A percentile compares a stretch with the other conserved stretches of the same genome.
These are phyloP conservation scores for Acanthoscelides obtectus DNA, from an alignment of 2,888 invertebrate genomes.

Conservation along the genomic window DNA sequence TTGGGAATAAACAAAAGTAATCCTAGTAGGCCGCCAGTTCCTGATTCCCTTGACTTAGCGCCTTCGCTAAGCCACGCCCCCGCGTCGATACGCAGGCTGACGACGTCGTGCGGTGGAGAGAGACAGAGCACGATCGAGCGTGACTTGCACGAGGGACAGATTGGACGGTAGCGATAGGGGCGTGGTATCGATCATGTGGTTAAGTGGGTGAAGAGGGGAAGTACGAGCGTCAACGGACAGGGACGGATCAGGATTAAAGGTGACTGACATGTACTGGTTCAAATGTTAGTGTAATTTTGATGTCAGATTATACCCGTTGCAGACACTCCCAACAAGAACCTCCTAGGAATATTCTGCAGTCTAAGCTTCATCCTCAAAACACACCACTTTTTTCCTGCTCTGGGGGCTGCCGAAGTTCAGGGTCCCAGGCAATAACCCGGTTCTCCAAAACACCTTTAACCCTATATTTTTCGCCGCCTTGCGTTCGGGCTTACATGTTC, in stretches of 20 bases:
- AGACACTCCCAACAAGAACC: too few species aligned
- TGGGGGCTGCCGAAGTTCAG: too few species aligned
- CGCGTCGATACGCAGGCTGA: slow-evolving; percentile 34
- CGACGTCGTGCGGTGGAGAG: slow-evolving; percentile 27
- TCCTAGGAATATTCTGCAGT: too few species aligned
- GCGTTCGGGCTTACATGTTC: too few species aligned
- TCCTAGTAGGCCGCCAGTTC: slow-evolving; percentile 36
- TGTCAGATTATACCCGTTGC: too few species aligned
- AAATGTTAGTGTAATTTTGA: too few species aligned
- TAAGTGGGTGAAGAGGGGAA: neutral
- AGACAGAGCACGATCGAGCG: slow-evolving; percentile 29
- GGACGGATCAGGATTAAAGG: neutral
- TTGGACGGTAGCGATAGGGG: neutral
- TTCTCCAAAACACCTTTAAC: too few species aligned
- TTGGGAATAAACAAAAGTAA: slow-evolving; percentile 34
- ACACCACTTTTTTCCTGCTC: too few species aligned
- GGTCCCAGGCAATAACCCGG: too few species aligned
- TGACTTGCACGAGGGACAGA: slow-evolving; percentile 22
- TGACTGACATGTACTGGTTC: too few species aligned
- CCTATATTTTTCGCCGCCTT: too few species aligned
- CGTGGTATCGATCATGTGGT: neutral
- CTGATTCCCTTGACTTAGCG: slow-evolving; percentile 48
- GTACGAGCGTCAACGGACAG: neutral
- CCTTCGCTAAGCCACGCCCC: slow-evolving; percentile 40
- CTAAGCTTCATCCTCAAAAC: too few species aligned